These are phyloP conservation scores for Saccopteryx bilineata DNA, from an alignment of 2,113 vertebrate species.

Conservation along the genomic window DNA sequence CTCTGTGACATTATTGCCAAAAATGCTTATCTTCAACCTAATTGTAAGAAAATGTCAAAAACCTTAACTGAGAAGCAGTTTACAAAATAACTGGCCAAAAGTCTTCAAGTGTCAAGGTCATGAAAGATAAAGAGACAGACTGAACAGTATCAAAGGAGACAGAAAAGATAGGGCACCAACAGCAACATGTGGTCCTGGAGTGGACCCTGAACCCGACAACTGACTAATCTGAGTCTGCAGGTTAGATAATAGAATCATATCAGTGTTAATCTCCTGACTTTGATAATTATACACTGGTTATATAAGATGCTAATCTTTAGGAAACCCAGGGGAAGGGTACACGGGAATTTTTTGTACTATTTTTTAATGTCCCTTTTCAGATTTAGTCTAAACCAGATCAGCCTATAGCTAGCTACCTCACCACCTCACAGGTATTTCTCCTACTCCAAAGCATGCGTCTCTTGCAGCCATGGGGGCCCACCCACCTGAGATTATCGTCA, in stretches of 20 bases:
- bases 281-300: not conserved
- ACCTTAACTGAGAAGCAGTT: not conserved
- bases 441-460: not conserved
- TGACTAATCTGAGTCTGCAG: not conserved
- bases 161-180: not conserved
- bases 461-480: not conserved
- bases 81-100: not conserved
- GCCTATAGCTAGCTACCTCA: not conserved
- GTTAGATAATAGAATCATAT: not conserved
- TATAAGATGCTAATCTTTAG: not conserved
- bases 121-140: not conserved
- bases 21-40: not conserved
- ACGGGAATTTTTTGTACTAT: not conserved
- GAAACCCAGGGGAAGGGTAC: constrained; percentile 3
- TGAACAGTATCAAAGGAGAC: not conserved
- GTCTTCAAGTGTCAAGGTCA: not conserved
- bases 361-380: not conserved
- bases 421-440: not conserved
- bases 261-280: not conserved
- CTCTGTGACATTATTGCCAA: not conserved
- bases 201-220: not conserved
- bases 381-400: not conserved
- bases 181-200: not conserved
- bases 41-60: not conserved
- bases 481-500: constrained; percentile 96